phyloP scores from a whole-genome alignment of 2,113 vertebrate species.

The Pampusana beccarii region DNA sequence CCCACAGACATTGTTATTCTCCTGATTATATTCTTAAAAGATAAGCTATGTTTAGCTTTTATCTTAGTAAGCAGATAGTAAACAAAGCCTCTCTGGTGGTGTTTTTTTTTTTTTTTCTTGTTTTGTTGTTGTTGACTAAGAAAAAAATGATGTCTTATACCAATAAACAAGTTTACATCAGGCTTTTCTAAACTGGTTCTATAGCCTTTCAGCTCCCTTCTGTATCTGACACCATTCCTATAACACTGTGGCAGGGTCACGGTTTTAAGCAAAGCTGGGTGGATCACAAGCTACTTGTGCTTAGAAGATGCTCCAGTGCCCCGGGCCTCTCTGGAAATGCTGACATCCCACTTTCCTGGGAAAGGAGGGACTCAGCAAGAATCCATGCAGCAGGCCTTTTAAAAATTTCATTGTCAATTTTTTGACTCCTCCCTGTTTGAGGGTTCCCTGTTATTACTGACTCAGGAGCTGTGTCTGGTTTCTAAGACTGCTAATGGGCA shows the following conservation, averaged over 20 bases:
- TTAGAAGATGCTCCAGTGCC: slow-evolving; percentile 17
- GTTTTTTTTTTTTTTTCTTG: background rate
- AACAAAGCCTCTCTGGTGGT: background rate
- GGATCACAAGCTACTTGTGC: background rate
- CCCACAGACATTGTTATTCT: background rate
- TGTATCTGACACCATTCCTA: background rate
- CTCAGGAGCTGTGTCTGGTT: background rate
- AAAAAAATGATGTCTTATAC: background rate
- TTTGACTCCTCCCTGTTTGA: slow-evolving; percentile 46
- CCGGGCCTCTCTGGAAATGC: background rate
- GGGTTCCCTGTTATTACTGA: slow-evolving; percentile 38
- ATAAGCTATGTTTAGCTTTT: background rate
- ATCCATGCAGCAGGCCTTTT: background rate
- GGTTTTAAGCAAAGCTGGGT: slow-evolving; percentile 4
- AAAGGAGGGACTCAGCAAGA: slow-evolving; percentile 11
- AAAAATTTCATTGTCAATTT: background rate
- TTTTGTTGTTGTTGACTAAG: background rate
- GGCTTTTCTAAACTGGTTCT: background rate
- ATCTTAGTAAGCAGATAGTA: background rate
- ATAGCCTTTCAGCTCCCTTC: background rate
- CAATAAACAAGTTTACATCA: background rate
- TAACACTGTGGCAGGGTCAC: background rate
- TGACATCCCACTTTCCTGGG: background rate
- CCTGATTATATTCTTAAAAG: background rate
- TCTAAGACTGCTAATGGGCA: background rate